These are phyloP conservation scores for Capromys pilorides DNA, from an alignment of 2,797 vertebrate species.

Conservation along the genomic window DNA sequence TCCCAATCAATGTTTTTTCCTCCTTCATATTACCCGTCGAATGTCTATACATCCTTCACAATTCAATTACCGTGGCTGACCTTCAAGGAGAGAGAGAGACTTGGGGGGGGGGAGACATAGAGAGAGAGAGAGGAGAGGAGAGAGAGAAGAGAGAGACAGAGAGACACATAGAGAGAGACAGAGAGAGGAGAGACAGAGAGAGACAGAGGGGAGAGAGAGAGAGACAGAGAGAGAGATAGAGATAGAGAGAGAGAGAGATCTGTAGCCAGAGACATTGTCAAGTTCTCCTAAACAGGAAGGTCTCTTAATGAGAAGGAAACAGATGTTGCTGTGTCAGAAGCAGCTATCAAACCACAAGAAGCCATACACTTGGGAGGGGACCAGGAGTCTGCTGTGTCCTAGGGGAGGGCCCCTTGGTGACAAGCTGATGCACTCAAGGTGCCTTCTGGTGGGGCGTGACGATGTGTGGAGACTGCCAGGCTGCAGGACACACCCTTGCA, in stretches of 20 bases:
- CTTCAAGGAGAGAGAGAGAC: neutral
- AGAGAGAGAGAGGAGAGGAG: neutral
- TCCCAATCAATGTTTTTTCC: neutral
- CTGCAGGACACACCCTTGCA: neutral
- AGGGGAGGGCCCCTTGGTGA: neutral
- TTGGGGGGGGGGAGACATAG: neutral
- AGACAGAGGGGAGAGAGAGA: neutral
- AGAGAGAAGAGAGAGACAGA: neutral
- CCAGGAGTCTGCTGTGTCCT: neutral
- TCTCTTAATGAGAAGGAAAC: slow-evolving; percentile 39
- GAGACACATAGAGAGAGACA: neutral
- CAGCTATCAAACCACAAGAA: neutral
- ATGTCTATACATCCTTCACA: neutral
- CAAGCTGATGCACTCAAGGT: neutral
- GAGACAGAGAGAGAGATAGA: neutral
- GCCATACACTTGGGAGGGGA: neutral
- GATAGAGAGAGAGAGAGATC: neutral
- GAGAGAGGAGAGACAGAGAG: neutral
- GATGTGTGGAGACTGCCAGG: neutral
- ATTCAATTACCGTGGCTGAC: neutral
- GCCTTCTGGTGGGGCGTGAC: neutral
- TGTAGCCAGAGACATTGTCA: neutral
- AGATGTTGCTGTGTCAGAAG: slow-evolving; percentile 12
- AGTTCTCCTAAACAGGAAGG: neutral
- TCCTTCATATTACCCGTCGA: neutral